phyloP scores from a whole-genome alignment of 2,797 vertebrate species.

The Sciurus vulgaris region DNA sequence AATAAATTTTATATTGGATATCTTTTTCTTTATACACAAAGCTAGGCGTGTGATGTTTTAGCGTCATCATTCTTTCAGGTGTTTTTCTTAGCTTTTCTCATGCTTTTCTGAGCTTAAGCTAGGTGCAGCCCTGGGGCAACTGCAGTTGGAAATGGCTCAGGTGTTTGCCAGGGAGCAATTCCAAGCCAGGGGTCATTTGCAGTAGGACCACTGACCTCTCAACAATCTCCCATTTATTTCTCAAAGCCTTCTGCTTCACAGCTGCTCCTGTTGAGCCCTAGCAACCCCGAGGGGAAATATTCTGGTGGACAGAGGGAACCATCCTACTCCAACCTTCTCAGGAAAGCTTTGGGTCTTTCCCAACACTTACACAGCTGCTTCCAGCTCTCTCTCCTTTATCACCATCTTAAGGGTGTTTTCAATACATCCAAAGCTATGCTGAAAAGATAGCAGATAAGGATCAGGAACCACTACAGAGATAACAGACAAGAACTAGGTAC shows the following conservation, averaged over 20 bases:
- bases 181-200: neutral
- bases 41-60: neutral
- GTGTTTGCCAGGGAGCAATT: neutral
- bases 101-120: neutral
- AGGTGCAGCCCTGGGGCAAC: neutral
- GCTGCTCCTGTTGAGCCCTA: neutral
- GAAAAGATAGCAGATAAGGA: conserved; percentile 2
- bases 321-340: neutral
- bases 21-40: neutral
- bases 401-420: neutral
- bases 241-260: conserved; percentile 7
- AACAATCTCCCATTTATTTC: neutral
- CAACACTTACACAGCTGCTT: neutral
- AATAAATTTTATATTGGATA: neutral
- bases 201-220: neutral
- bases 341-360: neutral
- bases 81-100: neutral
- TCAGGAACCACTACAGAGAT: neutral
- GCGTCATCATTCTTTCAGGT: neutral
- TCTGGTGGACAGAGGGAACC: neutral
- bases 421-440: neutral
- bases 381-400: conserved; percentile 23
- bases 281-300: neutral
- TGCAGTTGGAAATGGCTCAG: neutral
- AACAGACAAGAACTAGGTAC: neutral